Evolutionary conservation across 2,888 invertebrate species (phyloP).

Genomic region (Cordylochernes scorpioides): DNA sequence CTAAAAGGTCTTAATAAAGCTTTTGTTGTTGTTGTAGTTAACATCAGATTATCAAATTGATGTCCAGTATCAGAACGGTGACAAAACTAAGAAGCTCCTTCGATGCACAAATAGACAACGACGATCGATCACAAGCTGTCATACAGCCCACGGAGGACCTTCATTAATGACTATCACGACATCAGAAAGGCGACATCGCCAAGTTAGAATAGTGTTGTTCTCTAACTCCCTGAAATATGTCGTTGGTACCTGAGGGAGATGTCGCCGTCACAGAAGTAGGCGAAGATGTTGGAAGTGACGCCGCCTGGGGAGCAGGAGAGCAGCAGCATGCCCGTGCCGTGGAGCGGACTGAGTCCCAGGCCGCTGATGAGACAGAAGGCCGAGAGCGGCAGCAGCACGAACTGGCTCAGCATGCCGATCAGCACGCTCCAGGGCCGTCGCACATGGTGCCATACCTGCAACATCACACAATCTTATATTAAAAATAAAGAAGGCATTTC

Average conservation of each 20-base stretch:
- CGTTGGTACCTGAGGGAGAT: constrained; percentile 18
- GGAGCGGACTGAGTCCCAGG: constrained; percentile 15
- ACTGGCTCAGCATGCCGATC: constrained; percentile 19
- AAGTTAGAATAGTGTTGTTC: no score
- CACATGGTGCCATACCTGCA: constrained; percentile 16
- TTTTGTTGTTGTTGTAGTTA: no score
- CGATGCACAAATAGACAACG: no score
- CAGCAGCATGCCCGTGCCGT: constrained; percentile 18
- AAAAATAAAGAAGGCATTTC: background rate
- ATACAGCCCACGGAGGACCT: no score
- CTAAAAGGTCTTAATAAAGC: no score
- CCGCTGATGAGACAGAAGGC: constrained; percentile 18
- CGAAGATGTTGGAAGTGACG: constrained; percentile 19
- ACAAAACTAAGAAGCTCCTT: no score
- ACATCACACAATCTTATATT: background rate
- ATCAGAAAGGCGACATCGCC: no score
- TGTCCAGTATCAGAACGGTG: no score
- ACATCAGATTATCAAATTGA: no score
- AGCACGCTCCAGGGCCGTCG: constrained; percentile 17
- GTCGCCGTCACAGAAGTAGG: constrained; percentile 19
- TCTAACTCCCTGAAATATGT: no score
- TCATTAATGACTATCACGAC: no score
- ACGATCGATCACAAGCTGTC: no score
- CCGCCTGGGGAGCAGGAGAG: constrained; percentile 20
- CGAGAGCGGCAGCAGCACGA: constrained; percentile 17